Evolutionary conservation across 1,140 invertebrate genomes (phyloP), one percentile per base, ranked within the genome.

Genomic region (Heliconius nattereri): DNA sequence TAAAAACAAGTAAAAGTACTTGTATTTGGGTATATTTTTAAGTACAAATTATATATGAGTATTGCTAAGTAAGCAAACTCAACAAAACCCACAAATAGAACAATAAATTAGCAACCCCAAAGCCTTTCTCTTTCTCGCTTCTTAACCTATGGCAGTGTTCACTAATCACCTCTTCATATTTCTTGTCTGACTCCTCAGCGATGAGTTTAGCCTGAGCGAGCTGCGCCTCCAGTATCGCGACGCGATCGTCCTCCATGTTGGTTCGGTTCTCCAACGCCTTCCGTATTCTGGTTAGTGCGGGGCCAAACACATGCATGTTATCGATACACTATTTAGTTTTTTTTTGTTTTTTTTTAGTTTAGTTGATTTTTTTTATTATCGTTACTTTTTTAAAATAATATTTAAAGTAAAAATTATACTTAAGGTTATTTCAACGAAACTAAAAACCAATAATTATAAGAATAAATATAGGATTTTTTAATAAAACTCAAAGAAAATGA

Each of bases 181-280:
- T 99, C 96, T 99, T 99, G 96, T 99, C 99, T 85, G 98, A 98
- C 95, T 99, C 99, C 95, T 99, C 98, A 84, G 99, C 98, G 95
- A 99, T 99, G 94, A 98, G 97, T 96, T 99, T 99, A 90, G 99
- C 98, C 94, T 99, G 98, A 84, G 98, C 96, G 92, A 99, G 96
- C 94, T 99, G 98, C 83, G 98, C 97, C 95, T 99, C 99, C 96
- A 99, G 95, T 85, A 98, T 97, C 89, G 97, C 97, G 92, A 99
- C 98, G 94, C 98, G 96, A 95, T 99, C 98, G 93, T 99, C 99
- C 95, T 99, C 99, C 98, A 99, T 98, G 95, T 99, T 99, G 93
- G 98, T 99, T 95, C 98, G 97, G 95, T 99, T 99, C 96, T 99
- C 98, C 95, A 99, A 96, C 86, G 98, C 98, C 97, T 99, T 99